phyloP scores from a whole-genome alignment of 2,113 vertebrate species.

The Xenopus borealis region DNA sequence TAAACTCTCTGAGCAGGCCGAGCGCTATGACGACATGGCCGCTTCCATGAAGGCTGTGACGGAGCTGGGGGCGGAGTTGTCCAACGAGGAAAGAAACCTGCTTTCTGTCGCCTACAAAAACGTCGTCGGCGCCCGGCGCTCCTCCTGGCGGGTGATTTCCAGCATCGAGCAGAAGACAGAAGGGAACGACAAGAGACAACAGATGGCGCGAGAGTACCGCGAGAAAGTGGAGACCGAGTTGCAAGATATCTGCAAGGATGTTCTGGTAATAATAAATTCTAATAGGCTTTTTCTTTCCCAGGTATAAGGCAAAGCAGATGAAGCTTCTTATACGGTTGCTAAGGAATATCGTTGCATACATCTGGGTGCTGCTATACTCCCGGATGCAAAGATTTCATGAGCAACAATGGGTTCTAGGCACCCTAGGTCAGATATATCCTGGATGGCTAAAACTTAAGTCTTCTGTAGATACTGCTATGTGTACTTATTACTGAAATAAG shows the following conservation, averaged over 20 bases:
- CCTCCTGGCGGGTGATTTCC: conserved; percentile 95
- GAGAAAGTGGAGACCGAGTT: conserved; percentile 92
- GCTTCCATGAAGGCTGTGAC: conserved; percentile 95
- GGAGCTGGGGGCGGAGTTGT: conserved; percentile 89
- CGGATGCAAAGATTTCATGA: too few species aligned
- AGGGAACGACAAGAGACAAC: conserved; percentile 93
- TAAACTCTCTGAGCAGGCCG: conserved; percentile 94
- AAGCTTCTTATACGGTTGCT: neutral
- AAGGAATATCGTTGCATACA: too few species aligned
- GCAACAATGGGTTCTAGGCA: too few species aligned
- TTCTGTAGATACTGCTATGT: too few species aligned
- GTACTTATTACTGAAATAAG: too few species aligned
- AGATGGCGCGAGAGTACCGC: conserved; percentile 92
- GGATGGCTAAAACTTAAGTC: too few species aligned
- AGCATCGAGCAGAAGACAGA: conserved; percentile 96
- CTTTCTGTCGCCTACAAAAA: conserved; percentile 98
- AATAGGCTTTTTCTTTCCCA: neutral
- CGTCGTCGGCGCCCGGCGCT: conserved; percentile 92
- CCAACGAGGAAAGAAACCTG: conserved; percentile 95
- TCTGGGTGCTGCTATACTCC: too few species aligned
- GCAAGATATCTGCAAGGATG: conserved; percentile 94
- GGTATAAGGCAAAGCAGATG: neutral
- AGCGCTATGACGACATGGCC: conserved; percentile 98
- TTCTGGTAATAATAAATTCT: conserved; percentile 83
- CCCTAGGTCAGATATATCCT: too few species aligned